Conservation (phyloP, 2,888 invertebrate species). For the Carpatolechia fugitivella region DNA sequence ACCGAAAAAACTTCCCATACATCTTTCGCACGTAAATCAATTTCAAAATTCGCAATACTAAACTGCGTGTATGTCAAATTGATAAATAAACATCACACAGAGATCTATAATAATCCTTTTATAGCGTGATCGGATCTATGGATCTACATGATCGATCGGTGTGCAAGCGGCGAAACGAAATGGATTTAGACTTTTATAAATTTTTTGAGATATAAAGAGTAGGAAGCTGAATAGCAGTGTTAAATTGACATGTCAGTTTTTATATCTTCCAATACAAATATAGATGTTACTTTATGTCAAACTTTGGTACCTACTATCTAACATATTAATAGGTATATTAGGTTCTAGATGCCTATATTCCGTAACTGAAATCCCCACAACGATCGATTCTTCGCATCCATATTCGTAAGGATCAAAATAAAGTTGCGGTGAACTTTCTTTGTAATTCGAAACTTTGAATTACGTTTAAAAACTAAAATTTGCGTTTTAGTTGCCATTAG, state of each 20-base stretch:
- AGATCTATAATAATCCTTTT: slow-evolving; percentile 47
- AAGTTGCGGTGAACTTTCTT: too few species aligned
- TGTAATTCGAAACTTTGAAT: too few species aligned
- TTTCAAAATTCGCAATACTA: slow-evolving; percentile 57
- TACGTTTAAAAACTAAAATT: too few species aligned
- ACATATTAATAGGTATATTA: too few species aligned
- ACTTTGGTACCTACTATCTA: too few species aligned
- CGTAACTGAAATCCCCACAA: too few species aligned
- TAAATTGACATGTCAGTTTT: slow-evolving; percentile 10
- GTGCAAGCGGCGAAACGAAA: slow-evolving; percentile 31
- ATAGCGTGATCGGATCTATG: slow-evolving; percentile 46
- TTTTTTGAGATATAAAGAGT: background rate
- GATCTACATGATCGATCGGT: slow-evolving; percentile 58
- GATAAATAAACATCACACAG: slow-evolving; percentile 59
- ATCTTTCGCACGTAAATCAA: slow-evolving; percentile 65
- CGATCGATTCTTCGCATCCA: too few species aligned
- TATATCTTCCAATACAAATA: too few species aligned
- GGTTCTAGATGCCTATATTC: too few species aligned
- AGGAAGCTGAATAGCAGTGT: slow-evolving; percentile 1
- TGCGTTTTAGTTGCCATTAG: too few species aligned
- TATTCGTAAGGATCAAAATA: too few species aligned
- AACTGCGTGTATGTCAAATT: slow-evolving; percentile 56
- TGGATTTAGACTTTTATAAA: slow-evolving; percentile 6
- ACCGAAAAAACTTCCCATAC: slow-evolving; percentile 44
- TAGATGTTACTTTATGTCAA: too few species aligned